Evolutionary conservation across 1,140 invertebrate species (phyloP).

Genomic region (Copidosoma floridanum): DNA sequence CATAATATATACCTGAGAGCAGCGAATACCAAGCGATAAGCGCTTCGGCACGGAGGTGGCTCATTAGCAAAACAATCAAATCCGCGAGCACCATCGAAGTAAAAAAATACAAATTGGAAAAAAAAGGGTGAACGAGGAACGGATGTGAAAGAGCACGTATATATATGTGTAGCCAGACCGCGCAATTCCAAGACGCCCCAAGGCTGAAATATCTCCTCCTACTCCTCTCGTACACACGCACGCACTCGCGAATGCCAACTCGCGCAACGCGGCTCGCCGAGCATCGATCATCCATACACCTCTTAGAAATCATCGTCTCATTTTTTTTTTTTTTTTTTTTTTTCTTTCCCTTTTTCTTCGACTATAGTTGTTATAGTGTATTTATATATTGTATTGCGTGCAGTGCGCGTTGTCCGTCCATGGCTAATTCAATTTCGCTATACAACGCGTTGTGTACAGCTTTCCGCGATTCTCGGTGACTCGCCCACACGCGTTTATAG

Average conservation of each 20-base stretch:
- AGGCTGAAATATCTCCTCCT: conserved; percentile 23
- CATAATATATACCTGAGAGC: no score
- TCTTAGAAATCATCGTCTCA: neutral
- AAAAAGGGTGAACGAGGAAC: no score
- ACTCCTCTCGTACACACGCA: no score
- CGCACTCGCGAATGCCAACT: conserved; percentile 2
- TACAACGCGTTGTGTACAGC: neutral
- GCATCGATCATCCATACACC: conserved; percentile 23
- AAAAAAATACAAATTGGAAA: no score
- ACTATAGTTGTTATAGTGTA: no score
- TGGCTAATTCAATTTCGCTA: conserved; percentile 20
- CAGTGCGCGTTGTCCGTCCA: neutral
- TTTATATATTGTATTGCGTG: neutral
- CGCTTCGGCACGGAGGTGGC: no score
- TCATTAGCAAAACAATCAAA: no score
- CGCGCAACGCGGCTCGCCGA: neutral
- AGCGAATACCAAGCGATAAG: no score
- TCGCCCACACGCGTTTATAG: no score
- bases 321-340: neutral
- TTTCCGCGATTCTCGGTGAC: no score
- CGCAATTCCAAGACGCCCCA: conserved; percentile 12
- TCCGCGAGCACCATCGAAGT: no score
- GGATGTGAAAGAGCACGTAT: no score
- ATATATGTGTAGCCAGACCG: neutral
- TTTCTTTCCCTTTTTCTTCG: neutral